Base-by-base conservation (phyloP, 2,113 vertebrate genomes). In the Lycocorax pyrrhopterus region DNA sequence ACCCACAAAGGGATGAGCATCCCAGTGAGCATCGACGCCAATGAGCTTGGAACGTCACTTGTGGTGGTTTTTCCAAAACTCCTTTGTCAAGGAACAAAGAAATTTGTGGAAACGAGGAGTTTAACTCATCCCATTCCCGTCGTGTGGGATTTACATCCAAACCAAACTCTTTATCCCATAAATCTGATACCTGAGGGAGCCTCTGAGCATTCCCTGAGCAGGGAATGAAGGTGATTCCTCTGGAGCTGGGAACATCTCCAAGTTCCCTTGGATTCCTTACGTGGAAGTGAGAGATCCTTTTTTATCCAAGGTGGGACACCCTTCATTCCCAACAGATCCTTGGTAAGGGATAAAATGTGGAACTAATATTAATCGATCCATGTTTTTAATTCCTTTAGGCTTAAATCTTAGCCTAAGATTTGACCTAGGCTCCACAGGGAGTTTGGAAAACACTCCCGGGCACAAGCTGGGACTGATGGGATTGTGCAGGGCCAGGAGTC, bases 21-120 rank as follows among this genome's bases (percentile, higher is more conserved):
- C 27, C 26, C 62, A 4, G 21, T 2, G 72, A 22, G 11, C 53
- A 15, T 18, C 1, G 1, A 13, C 12, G 29, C 9, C 22, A 4
- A 8, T 1, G 19, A 32, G 30, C 16, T 32, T 51, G 44, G 62
- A 35, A 12, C 4, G 1, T 15, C 62, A 3, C 19, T 5, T 19
- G 35, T 4, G 46, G 1, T 10, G 22, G 6, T 15, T 72, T 44
- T 52, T 6, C 80, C 55, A 25, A 19, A 23, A 11, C 5, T 35
- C 21, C 3, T 43, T 35, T 32, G 32, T 7, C 63, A 10, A 33
- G 29, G 39, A 33, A 3, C 33, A 11, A 5, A 51, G 20, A 14
- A 67, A 78, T 10, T 20, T 4, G 7, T 53, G 64, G 46, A 1
- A 20, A 16, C 1, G 23, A 44, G 33, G 55, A 39, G 6, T 25